These are phyloP conservation scores for Andrena praecox DNA, from an alignment of 2,888 invertebrate genomes.

Conservation along the genomic window DNA sequence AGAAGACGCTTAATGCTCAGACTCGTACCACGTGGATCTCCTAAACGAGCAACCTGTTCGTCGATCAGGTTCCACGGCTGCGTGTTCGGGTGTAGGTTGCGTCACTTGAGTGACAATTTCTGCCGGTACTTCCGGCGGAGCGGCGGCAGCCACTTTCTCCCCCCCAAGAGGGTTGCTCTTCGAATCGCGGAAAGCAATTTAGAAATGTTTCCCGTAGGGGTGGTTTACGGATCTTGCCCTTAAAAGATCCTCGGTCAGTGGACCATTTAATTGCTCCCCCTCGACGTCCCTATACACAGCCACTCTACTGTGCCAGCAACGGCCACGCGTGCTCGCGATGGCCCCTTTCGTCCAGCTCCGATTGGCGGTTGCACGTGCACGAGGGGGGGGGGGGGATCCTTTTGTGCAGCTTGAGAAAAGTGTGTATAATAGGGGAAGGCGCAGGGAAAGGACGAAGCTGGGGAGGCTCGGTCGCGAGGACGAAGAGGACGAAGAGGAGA, in stretches of 20 bases:
- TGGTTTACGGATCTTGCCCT: too few relatives aligned
- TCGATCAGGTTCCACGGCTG: not conserved
- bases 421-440: conserved; percentile 8
- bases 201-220: too few relatives aligned
- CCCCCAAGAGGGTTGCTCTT: not conserved
- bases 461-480: conserved; percentile 32
- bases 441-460: conserved; percentile 19
- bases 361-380: conserved; percentile 35
- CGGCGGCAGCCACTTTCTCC: not conserved
- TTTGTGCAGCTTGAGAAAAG: conserved; percentile 71
- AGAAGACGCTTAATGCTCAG: not conserved
- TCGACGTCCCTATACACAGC: not conserved
- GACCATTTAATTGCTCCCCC: not conserved
- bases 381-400: conserved; percentile 65
- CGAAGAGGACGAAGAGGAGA: conserved; percentile 36
- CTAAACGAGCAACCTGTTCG: conserved; percentile 37
- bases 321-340: not conserved
- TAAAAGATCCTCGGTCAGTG: not conserved
- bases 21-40: conserved; percentile 6
- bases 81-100: not conserved
- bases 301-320: too few relatives aligned
- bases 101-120: not conserved
- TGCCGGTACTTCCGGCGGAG: not conserved
- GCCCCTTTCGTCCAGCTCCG: not conserved
- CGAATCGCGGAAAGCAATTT: not conserved